Percentiles rank a stretch among this genome's conserved stretches.
Evolutionary conservation across 1,140 invertebrate species (phyloP).

Genomic region (Oppia nitens): DNA sequence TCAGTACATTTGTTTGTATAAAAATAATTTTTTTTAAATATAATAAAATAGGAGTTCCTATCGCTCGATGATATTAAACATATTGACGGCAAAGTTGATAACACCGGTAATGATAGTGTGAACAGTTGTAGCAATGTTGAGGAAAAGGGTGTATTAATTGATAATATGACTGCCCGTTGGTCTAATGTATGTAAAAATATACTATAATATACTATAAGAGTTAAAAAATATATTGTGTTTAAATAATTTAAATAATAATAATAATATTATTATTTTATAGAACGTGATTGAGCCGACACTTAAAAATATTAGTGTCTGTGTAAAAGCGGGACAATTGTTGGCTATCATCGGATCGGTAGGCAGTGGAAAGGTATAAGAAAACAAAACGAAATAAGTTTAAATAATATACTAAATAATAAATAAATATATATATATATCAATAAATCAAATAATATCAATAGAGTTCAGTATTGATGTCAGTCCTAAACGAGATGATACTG

Average conservation of each 20-base stretch:
- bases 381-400: not conserved
- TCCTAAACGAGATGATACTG: slow-evolving; percentile 53
- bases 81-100: not conserved
- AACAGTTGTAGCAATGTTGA: not conserved
- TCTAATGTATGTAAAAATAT: not conserved
- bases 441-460: not conserved
- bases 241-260: not conserved
- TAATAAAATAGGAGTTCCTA: no score
- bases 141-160: slow-evolving; percentile 31
- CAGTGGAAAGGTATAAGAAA: slow-evolving; percentile 29
- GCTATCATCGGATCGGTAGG: slow-evolving; percentile 59
- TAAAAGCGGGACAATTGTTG: slow-evolving; percentile 33
- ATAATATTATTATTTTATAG: not conserved
- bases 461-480: slow-evolving; percentile 38
- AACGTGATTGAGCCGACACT: not conserved
- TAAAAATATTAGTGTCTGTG: slow-evolving; percentile 12
- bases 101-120: not conserved
- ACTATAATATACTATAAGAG: not conserved
- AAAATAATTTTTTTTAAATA: no score
- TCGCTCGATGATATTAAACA: no score
- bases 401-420: not conserved
- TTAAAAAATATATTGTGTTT: not conserved
- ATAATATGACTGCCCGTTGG: no score
- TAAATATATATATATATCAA: slow-evolving; percentile 6
- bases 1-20: no score